phyloP scores from a whole-genome alignment of 2,113 vertebrate species.

The Bostrychus sinensis region DNA sequence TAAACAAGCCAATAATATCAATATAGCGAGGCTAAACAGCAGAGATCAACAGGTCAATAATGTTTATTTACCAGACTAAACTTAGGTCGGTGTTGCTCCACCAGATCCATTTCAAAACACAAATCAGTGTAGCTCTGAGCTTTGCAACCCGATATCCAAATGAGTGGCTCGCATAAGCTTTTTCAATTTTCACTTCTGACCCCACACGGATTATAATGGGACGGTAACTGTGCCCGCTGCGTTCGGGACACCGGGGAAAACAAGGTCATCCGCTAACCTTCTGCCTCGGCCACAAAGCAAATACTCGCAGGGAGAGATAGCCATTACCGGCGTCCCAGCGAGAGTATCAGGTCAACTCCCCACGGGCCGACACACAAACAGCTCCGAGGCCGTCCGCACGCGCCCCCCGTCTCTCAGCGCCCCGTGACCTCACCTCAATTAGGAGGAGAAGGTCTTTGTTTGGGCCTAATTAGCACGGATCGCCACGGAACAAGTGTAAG shows the following conservation, averaged over 20 bases:
- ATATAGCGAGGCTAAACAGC: slow-evolving; percentile 49
- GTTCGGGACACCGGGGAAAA: slow-evolving; percentile 45
- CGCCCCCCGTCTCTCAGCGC: slow-evolving; percentile 45
- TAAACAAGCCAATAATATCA: slow-evolving; percentile 71
- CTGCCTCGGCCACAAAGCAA: slow-evolving; percentile 52
- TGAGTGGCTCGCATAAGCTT: slow-evolving; percentile 40
- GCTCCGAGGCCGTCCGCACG: slow-evolving; percentile 17
- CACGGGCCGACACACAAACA: slow-evolving; percentile 28
- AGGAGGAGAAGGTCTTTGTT: slow-evolving; percentile 61
- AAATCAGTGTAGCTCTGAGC: slow-evolving; percentile 56
- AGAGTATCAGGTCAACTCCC: slow-evolving; percentile 65
- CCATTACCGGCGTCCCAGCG: slow-evolving; percentile 67
- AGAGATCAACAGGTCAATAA: slow-evolving; percentile 70
- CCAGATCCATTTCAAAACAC: slow-evolving; percentile 51
- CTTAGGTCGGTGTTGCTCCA: slow-evolving; percentile 17
- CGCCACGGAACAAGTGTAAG: slow-evolving; percentile 51
- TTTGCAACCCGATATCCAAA: slow-evolving; percentile 61
- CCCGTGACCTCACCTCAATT: slow-evolving; percentile 64
- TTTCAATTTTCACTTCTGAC: slow-evolving; percentile 49
- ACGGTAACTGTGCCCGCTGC: slow-evolving; percentile 35
- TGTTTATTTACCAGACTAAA: slow-evolving; percentile 64
- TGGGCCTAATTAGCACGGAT: slow-evolving; percentile 68
- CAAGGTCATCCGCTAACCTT: slow-evolving; percentile 68
- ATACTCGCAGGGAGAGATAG: slow-evolving; percentile 53
- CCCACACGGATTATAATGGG: slow-evolving; percentile 57